Conservation (phyloP, 1,140 invertebrate genomes). For the Temnothorax curvispinosus region DNA sequence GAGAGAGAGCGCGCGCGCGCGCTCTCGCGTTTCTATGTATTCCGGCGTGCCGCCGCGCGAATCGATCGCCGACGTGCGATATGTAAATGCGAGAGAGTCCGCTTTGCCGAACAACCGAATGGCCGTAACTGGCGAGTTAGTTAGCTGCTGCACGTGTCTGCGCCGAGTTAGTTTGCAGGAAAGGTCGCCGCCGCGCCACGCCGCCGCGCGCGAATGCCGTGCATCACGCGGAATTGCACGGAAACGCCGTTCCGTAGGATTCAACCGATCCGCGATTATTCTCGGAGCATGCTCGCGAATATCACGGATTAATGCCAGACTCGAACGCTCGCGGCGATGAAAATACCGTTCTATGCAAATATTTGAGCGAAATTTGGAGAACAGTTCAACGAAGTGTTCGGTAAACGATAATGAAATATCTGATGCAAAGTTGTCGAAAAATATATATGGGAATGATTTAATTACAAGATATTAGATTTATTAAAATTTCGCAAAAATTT, state of each 20-base stretch:
- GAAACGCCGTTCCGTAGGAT: conserved; percentile 37
- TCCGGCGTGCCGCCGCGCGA: neutral
- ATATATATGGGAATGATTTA: neutral
- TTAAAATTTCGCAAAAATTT: neutral
- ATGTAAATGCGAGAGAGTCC: conserved; percentile 22
- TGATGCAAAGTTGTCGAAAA: neutral
- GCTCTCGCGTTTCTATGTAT: neutral
- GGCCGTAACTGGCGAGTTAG: conserved; percentile 16
- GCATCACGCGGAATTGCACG: conserved; percentile 41
- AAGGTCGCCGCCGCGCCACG: neutral
- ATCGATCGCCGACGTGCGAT: conserved; percentile 36
- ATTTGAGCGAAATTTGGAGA: neutral
- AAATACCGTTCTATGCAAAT: conserved; percentile 25
- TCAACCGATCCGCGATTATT: conserved; percentile 41
- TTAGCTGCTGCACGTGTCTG: neutral
- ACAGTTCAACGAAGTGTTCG: neutral
- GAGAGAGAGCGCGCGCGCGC: neutral
- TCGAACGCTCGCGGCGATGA: neutral
- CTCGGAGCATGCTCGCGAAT: conserved; percentile 11
- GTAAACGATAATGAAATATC: neutral
- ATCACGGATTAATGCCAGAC: conserved; percentile 27
- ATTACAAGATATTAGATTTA: neutral
- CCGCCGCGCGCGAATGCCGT: neutral
- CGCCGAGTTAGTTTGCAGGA: conserved; percentile 7
- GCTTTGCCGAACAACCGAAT: neutral